A percentile compares a stretch with the other conserved stretches of the same genome.
These are phyloP conservation scores for Oedothorax gibbosus DNA, from an alignment of 1,140 invertebrate genomes.

Conservation along the genomic window DNA sequence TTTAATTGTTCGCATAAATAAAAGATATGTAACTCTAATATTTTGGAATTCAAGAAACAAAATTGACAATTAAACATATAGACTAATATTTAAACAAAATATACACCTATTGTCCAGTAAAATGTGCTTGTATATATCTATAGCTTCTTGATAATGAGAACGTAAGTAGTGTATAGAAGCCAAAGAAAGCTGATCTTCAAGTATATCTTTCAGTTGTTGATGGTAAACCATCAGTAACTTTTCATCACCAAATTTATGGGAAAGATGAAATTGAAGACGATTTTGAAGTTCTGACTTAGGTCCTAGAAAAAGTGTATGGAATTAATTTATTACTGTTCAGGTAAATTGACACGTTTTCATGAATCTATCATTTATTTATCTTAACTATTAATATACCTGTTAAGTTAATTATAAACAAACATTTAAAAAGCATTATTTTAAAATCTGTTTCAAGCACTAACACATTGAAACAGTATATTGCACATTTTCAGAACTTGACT, in stretches of 20 bases:
- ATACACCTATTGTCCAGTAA: constrained; percentile 87
- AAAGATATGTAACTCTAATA: too few relatives aligned
- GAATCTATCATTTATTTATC: too few relatives aligned
- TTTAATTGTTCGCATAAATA: too few relatives aligned
- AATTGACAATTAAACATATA: constrained; percentile 21
- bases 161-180: constrained; percentile 97
- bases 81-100: background rate
- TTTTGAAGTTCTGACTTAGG: constrained; percentile 73
- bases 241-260: constrained; percentile 93
- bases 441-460: too few relatives aligned
- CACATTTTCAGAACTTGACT: too few relatives aligned
- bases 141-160: constrained; percentile 97
- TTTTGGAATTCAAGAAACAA: too few relatives aligned
- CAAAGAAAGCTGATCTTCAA: constrained; percentile 94
- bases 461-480: too few relatives aligned
- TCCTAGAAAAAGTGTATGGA: constrained; percentile 67
- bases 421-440: too few relatives aligned
- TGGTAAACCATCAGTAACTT: constrained; percentile 84
- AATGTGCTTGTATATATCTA: constrained; percentile 97
- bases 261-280: constrained; percentile 90
- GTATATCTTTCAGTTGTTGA: constrained; percentile 84
- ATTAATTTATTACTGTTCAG: background rate
- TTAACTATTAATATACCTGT: background rate
- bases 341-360: background rate
- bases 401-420: too few relatives aligned